Evolutionary conservation across 2,113 vertebrate species (phyloP).

Genomic region (Apaloderma vittatum): DNA sequence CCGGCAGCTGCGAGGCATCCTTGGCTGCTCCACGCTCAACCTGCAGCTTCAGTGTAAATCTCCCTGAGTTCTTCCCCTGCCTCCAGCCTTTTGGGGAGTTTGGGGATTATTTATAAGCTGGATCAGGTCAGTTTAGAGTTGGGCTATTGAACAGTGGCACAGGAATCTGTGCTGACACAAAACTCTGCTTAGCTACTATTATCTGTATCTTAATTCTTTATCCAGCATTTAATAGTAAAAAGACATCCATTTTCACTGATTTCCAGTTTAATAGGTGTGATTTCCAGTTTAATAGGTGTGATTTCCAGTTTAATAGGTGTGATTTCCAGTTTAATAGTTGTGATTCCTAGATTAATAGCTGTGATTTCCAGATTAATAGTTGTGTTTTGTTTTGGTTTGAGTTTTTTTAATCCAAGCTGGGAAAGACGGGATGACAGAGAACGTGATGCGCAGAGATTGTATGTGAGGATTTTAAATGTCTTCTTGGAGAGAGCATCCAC

Average conservation of each 20-base stretch:
- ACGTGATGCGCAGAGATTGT: not conserved
- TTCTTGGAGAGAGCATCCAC: not conserved
- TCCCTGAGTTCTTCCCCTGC: not conserved
- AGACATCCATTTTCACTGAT: not conserved
- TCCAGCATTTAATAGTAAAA: not conserved
- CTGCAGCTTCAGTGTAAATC: not conserved
- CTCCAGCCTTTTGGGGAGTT: not conserved
- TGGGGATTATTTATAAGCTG: not conserved
- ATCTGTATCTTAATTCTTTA: not conserved
- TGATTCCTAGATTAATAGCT: not conserved
- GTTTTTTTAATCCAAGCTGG: not conserved
- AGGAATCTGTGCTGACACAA: not conserved
- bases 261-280: not conserved
- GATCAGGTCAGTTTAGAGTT: not conserved
- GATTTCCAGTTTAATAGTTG: not conserved
- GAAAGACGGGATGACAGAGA: not conserved
- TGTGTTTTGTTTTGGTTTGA: not conserved
- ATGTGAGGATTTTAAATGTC: not conserved
- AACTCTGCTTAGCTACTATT: not conserved
- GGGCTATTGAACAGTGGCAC: no score
- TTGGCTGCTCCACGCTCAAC: not conserved
- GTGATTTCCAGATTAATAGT: not conserved
- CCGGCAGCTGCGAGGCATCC: not conserved
- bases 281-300: not conserved
- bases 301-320: not conserved